Evolutionary conservation across 2,888 invertebrate genomes (phyloP), one percentile per base, ranked within the genome.

Genomic region (Mythimna ferrago): DNA sequence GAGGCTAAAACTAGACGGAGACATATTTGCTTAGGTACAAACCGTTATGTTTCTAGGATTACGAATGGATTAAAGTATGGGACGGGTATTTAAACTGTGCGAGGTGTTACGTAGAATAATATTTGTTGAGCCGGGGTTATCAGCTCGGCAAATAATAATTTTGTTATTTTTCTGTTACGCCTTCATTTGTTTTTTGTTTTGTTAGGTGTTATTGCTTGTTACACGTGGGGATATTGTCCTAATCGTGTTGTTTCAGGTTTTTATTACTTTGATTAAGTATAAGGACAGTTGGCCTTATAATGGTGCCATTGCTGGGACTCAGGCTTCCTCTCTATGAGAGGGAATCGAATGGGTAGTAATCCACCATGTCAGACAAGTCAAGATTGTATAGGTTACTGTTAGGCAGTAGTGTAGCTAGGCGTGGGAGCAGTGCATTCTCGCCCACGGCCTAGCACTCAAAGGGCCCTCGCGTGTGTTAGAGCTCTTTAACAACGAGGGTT

Each of bases 1-100:
- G 85, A 73, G 77, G 81, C 65, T 78, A 44, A 68, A 82, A 78
- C 79, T 73, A 76, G 68, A 65, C 58, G 76, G 78, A 62, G 67
- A 78, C 72, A 76, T 82, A 80, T 84, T 87, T 84, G 70, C 71
- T 78, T 80, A 78, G 78, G 80, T 76, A 69, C 21, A 67, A 63
- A 73, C 71, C 71, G 56, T 67, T 72, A 68, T 74, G 78, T 73
- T 81, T 62, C 81, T 67, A 66, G 63, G 73, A 79, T 80, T 78
- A 80, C 71, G 76, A 76, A 76, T 70, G 65, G 62, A 73, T 77
- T 78, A 64, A 74, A 82, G 53, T 78, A 73, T 62, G 70, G 66
- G 35, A 57, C 35, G 60, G 44, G 21, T 63, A 62, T 71, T 80
- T 60, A 66, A 65, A 68, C 62, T 68, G 61, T n/a, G 60, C 16